Evolutionary conservation across 2,797 vertebrate genomes (phyloP).

Genomic region (Uromys caudimaculatus): DNA sequence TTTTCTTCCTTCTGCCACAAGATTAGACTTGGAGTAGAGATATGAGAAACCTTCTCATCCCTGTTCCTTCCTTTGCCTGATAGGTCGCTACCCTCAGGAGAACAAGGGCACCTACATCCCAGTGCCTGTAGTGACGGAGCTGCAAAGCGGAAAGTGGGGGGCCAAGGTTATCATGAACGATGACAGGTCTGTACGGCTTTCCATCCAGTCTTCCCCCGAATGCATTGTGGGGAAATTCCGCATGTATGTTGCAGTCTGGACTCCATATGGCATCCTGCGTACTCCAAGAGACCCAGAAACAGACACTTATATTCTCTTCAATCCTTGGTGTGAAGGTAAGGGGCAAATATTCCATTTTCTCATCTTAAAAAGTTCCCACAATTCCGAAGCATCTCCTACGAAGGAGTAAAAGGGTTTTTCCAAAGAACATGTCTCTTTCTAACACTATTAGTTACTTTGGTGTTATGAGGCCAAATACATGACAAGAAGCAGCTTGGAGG

Average conservation of each 20-base stretch:
- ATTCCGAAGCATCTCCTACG: not conserved
- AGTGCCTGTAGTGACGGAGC: constrained; percentile 87
- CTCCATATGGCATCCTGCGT: constrained; percentile 93
- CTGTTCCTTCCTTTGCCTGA: constrained; percentile 5
- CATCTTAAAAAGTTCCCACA: not conserved
- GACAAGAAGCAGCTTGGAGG: not conserved
- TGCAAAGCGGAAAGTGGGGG: constrained; percentile 89
- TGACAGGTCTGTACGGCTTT: constrained; percentile 89
- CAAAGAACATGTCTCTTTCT: not conserved
- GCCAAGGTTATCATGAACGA: constrained; percentile 88
- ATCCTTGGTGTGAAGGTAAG: constrained; percentile 94
- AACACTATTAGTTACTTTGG: not conserved
- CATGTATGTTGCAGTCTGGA: constrained; percentile 92
- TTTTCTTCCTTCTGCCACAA: not conserved
- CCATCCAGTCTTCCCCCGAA: constrained; percentile 89
- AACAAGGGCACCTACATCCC: constrained; percentile 96
- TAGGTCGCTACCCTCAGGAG: constrained; percentile 94
- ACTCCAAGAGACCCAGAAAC: constrained; percentile 88
- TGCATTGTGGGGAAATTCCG: constrained; percentile 96
- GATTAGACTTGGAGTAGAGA: not conserved
- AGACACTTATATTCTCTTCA: constrained; percentile 95
- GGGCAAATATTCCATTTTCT: not conserved
- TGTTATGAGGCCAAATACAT: not conserved
- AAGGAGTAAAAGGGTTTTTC: not conserved
- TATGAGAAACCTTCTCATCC: not conserved